Percentiles rank a stretch among this genome's conserved stretches.
These are phyloP conservation scores for Dolomedes plantarius DNA, from an alignment of 2,888 invertebrate species.

Conservation along the genomic window DNA sequence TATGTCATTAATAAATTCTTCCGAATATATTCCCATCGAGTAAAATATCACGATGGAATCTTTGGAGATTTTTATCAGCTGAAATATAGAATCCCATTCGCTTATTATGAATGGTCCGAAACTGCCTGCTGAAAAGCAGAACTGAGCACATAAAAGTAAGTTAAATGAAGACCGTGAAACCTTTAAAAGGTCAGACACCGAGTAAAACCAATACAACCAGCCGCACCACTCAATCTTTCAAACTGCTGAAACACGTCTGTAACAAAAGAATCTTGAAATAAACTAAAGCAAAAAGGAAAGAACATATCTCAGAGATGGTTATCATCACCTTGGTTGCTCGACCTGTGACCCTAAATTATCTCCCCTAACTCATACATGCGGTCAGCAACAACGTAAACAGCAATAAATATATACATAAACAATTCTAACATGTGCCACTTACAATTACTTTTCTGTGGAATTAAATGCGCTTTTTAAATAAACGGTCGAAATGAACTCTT, in stretches of 20 bases:
- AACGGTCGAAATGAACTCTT: conserved; percentile 50
- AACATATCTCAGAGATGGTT: conserved; percentile 41
- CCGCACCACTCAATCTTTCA: conserved; percentile 1
- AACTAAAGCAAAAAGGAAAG: conserved; percentile 7
- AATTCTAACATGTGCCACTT: conserved; percentile 64
- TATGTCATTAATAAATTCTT: no score
- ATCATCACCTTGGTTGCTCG: conserved; percentile 43
- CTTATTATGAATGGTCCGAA: no score
- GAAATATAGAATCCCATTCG: no score
- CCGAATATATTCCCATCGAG: no score
- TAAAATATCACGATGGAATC: no score
- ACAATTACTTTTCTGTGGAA: conserved; percentile 59
- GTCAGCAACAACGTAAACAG: conserved; percentile 63
- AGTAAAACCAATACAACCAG: background rate
- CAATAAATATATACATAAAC: conserved; percentile 67
- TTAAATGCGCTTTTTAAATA: conserved; percentile 64
- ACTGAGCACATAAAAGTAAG: no score
- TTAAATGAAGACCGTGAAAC: no score
- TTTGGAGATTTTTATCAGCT: no score
- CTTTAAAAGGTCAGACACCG: background rate
- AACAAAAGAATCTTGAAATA: conserved; percentile 22
- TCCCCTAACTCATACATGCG: conserved; percentile 45
- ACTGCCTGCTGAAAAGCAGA: no score
- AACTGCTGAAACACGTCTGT: conserved; percentile 7
- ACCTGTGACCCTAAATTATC: conserved; percentile 58